Evolutionary conservation across 1,140 invertebrate genomes (phyloP).

Genomic region (Mylabris phalerata): DNA sequence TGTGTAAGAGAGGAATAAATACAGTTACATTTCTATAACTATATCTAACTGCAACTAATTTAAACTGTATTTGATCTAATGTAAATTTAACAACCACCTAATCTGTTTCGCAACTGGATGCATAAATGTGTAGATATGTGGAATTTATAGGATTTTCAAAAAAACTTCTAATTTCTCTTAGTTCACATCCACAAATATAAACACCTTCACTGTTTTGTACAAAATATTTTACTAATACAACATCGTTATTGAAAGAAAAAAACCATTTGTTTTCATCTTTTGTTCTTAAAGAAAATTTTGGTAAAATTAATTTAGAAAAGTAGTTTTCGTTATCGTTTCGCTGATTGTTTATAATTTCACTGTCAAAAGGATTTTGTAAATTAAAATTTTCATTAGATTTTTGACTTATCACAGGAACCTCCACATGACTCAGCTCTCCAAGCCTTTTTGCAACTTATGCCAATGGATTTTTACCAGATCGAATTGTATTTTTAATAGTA

Average conservation of each 20-base stretch:
- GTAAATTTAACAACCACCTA: not conserved
- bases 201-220: not conserved
- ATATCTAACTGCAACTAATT: not conserved
- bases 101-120: not conserved
- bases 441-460: slow-evolving; percentile 24
- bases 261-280: slow-evolving; percentile 2
- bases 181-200: not conserved
- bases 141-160: not conserved
- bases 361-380: not conserved
- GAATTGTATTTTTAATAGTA: slow-evolving; percentile 25
- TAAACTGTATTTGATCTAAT: not conserved
- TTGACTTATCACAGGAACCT: not conserved
- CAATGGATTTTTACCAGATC: slow-evolving; percentile 22
- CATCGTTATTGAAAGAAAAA: not conserved
- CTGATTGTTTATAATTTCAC: not conserved
- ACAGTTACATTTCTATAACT: not conserved
- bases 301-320: no score
- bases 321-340: no score
- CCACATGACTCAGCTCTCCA: slow-evolving; percentile 6
- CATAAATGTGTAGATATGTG: not conserved
- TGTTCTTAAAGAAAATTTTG: not conserved
- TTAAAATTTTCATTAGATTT: not conserved
- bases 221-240: not conserved
- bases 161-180: not conserved
- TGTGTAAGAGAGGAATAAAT: not conserved